Evolutionary conservation across 2,113 vertebrate genomes (phyloP).

Genomic region (Hylia prasina): DNA sequence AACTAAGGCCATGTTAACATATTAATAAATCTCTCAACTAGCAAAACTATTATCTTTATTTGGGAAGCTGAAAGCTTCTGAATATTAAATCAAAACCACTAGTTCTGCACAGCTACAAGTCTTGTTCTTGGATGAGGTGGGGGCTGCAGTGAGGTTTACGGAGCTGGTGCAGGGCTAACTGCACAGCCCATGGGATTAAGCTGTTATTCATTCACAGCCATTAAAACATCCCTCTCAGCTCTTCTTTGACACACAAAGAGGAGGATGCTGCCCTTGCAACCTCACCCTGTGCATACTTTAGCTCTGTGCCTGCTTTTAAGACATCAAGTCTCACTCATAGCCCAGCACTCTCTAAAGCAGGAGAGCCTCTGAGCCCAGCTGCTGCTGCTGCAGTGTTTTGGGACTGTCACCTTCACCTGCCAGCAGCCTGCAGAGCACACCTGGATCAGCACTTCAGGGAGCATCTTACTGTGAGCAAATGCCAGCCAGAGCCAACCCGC

Average conservation of each 20-base stretch:
- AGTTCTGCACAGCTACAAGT: neutral
- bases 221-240: neutral
- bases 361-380: neutral
- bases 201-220: neutral
- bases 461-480: neutral
- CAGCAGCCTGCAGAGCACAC: neutral
- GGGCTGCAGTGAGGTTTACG: neutral
- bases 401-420: neutral
- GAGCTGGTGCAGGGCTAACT: fast-evolving
- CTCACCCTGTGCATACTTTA: neutral
- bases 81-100: conserved; percentile 15
- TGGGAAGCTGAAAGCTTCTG: conserved; percentile 18
- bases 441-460: neutral
- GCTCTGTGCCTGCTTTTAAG: neutral
- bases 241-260: neutral
- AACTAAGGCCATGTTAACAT: neutral
- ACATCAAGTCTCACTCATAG: neutral
- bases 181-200: neutral
- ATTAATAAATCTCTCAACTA: neutral
- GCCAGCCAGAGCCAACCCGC: neutral
- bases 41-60: conserved; percentile 11
- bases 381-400: fast-evolving
- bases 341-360: neutral
- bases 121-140: neutral
- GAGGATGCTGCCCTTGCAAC: neutral